Conservation (phyloP, 2,888 invertebrate genomes). For the Lithophane leautieri region DNA sequence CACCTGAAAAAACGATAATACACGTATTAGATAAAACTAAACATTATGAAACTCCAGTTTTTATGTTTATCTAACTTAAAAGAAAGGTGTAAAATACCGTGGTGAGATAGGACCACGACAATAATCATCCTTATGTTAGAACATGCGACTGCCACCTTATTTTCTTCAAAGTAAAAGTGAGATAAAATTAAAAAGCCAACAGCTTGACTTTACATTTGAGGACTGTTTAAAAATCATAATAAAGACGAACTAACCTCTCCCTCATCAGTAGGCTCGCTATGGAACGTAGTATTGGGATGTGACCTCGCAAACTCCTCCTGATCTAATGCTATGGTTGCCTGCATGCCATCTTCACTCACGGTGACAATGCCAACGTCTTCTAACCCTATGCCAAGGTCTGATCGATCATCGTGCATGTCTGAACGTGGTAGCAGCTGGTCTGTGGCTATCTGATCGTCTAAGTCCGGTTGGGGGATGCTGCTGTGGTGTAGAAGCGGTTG, state of each 20-base stretch:
- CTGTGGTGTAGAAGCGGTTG: slow-evolving; percentile 80
- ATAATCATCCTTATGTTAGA: neutral
- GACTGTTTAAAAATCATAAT: neutral
- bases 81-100: neutral
- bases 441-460: slow-evolving; percentile 87
- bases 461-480: slow-evolving; percentile 81
- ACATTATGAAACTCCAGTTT: neutral
- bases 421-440: slow-evolving; percentile 77
- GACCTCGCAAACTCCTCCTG: slow-evolving; percentile 88
- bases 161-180: neutral
- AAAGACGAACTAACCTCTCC: slow-evolving; percentile 73
- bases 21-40: neutral
- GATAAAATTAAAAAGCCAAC: neutral
- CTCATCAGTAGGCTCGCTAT: slow-evolving; percentile 85
- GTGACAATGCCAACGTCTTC: slow-evolving; percentile 86
- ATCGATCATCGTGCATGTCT: slow-evolving; percentile 71
- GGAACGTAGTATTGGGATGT: slow-evolving; percentile 89
- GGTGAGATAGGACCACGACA: neutral
- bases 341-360: slow-evolving; percentile 83
- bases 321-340: slow-evolving; percentile 81
- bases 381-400: slow-evolving; percentile 79
- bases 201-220: neutral
- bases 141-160: neutral
- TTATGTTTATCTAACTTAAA: neutral
- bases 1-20: slow-evolving; percentile 74